A percentile compares a stretch with the other conserved stretches of the same genome.
Conservation (phyloP, 2,888 invertebrate genomes). For the Papilio elwesi region DNA sequence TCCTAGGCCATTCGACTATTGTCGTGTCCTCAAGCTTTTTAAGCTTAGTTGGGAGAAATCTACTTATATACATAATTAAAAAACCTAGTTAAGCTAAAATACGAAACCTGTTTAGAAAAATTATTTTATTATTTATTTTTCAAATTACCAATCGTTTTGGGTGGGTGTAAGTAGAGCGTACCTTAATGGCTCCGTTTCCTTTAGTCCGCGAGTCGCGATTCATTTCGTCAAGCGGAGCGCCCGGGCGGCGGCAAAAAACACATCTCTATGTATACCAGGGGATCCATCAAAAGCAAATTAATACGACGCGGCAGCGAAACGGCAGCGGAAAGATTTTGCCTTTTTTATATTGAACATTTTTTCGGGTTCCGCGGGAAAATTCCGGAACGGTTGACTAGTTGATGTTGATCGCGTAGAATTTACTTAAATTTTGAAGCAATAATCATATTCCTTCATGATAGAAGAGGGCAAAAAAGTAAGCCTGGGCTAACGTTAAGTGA, state of each 20-base stretch:
- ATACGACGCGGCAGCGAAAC: constrained; percentile 57
- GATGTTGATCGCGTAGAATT: neutral
- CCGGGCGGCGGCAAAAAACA: constrained; percentile 58
- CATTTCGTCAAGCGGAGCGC: constrained; percentile 49
- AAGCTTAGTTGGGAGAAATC: too few relatives aligned
- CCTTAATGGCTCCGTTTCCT: constrained; percentile 47
- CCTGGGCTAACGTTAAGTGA: too few relatives aligned
- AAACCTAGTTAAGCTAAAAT: too few relatives aligned
- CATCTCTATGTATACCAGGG: constrained; percentile 60
- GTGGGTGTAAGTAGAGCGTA: constrained; percentile 50
- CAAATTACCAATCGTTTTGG: neutral
- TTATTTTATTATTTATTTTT: neutral
- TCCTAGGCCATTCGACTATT: too few relatives aligned
- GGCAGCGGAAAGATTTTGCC: constrained; percentile 60
- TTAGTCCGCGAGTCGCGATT: constrained; percentile 56
- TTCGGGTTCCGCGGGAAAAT: constrained; percentile 47
- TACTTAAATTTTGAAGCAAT: neutral
- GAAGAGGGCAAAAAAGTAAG: too few relatives aligned
- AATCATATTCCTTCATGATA: neutral
- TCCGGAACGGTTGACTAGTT: constrained; percentile 7
- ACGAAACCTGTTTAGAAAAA: too few relatives aligned
- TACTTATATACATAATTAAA: too few relatives aligned
- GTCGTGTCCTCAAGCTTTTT: too few relatives aligned
- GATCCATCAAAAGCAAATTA: constrained; percentile 76
- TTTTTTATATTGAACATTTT: constrained; percentile 58